Base-by-base conservation (phyloP, 2,113 vertebrate genomes). In the Montifringilla adamsi region DNA sequence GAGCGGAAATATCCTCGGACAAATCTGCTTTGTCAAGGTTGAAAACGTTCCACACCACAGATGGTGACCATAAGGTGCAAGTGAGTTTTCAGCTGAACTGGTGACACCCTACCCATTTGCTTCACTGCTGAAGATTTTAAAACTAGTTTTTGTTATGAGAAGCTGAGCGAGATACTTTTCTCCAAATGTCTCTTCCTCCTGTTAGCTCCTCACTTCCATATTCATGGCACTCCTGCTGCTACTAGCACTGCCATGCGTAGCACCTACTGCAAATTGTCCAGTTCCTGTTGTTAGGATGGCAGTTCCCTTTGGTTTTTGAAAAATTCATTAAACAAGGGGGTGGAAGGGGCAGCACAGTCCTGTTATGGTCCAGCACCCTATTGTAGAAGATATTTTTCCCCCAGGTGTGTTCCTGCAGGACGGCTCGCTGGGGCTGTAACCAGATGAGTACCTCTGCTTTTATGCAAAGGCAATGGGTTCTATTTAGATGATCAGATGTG, bases 1-100 rank as follows among this genome's bases (percentile, higher is more conserved):
- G 95, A 97, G 90, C 95, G 95, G 96, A 97, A 97, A 97, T 97
- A 97, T 97, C 95, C 93, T 97, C 43, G 90, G 84, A 96, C 96
- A 97, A 97, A 97, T 97, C 95, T 97, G 96, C 96, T 97, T 97
- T 97, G 96, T 97, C 96, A 97, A 96, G 95, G 96, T 97, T 97
- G 97, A 97, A 97, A 97, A 97, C 77, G 93, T 96, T 97, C 95
- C 95, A 90, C 96, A 95, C 96, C 95, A 97, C 97, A 97, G 96
- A 96, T 96, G 96, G 97, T 95, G 95, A 97, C 96, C 95, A 96
- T 97, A 97, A 97, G 96, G 96, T 97, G 95, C 95, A 96, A 96
- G 95, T 94, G 96, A 97, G 94, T 96, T 96, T 97, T 94, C 95
- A 87, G 87, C 92, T 96, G 97, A 97, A 96, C 95, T 15, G n/a